Evolutionary conservation across 2,888 invertebrate genomes (phyloP).

Genomic region (Aporophyla lueneburgensis): DNA sequence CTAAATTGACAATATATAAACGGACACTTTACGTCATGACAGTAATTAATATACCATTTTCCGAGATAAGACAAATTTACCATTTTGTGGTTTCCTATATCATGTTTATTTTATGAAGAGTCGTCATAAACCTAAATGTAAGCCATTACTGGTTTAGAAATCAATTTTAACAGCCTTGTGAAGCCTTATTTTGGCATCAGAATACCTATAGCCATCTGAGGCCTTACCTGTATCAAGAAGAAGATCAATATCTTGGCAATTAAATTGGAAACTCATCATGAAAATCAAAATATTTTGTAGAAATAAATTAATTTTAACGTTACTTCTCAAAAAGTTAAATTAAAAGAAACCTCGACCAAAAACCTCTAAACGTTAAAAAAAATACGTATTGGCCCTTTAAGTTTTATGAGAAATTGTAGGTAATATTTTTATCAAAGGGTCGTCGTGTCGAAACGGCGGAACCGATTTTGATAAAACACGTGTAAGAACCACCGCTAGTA

Average conservation of each 20-base stretch:
- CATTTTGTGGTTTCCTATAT: not conserved
- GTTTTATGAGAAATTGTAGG: too few relatives aligned
- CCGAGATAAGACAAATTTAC: not conserved
- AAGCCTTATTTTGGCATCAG: not conserved
- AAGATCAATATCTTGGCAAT: not conserved
- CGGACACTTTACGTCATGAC: not conserved
- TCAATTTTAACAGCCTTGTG: not conserved
- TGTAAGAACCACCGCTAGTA: too few relatives aligned
- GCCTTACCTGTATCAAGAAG: not conserved
- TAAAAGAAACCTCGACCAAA: too few relatives aligned
- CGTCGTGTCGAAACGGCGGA: too few relatives aligned
- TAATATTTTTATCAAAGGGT: too few relatives aligned
- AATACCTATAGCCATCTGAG: not conserved
- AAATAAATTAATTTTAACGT: too few relatives aligned
- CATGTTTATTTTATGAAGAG: not conserved
- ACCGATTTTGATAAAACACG: too few relatives aligned
- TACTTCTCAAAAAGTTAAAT: too few relatives aligned
- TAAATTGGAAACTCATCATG: not conserved
- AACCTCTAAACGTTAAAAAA: too few relatives aligned
- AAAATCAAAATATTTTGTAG: not conserved
- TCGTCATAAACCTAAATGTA: not conserved
- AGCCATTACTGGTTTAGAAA: not conserved
- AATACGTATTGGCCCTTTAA: too few relatives aligned
- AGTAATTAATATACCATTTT: conserved; percentile 1
- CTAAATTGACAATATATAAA: conserved; percentile 1